These are phyloP conservation scores for Noctua janthina DNA, from an alignment of 2,888 invertebrate species.

Conservation along the genomic window DNA sequence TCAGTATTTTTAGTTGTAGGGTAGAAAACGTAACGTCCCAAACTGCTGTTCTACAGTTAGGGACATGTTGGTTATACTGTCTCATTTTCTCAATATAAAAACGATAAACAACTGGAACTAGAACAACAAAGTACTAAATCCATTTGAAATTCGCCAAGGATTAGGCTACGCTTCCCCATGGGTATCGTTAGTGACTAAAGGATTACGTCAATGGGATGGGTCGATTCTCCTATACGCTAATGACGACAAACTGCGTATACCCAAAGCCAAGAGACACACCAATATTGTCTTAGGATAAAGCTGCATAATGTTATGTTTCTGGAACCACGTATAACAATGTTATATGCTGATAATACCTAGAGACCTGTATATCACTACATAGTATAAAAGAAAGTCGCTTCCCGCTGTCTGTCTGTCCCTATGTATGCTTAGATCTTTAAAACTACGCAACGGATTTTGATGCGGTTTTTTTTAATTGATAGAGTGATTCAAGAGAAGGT, in stretches of 20 bases:
- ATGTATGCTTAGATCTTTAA: too few relatives aligned
- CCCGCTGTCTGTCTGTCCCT: too few relatives aligned
- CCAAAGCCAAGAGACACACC: not conserved
- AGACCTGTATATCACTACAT: too few relatives aligned
- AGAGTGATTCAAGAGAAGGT: too few relatives aligned
- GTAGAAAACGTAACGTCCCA: not conserved
- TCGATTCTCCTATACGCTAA: constrained; percentile 28
- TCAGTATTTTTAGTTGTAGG: not conserved
- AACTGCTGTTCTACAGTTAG: not conserved
- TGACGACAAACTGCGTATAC: constrained; percentile 30
- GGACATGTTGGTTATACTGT: not conserved
- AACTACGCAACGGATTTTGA: too few relatives aligned
- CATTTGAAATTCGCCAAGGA: not conserved
- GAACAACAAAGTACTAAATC: not conserved
- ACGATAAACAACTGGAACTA: not conserved
- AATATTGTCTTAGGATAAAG: constrained; percentile 29
- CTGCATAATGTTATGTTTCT: constrained; percentile 16
- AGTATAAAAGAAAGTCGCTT: too few relatives aligned
- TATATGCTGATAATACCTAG: not conserved
- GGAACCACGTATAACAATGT: not conserved
- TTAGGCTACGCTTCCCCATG: constrained; percentile 2
- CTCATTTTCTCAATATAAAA: not conserved
- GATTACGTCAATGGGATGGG: constrained; percentile 33
- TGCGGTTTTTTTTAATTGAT: too few relatives aligned
- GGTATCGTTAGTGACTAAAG: constrained; percentile 14